A percentile compares a stretch with the other conserved stretches of the same genome.
These are phyloP conservation scores for Phthorimaea operculella DNA, from an alignment of 1,140 invertebrate species.

Conservation along the genomic window DNA sequence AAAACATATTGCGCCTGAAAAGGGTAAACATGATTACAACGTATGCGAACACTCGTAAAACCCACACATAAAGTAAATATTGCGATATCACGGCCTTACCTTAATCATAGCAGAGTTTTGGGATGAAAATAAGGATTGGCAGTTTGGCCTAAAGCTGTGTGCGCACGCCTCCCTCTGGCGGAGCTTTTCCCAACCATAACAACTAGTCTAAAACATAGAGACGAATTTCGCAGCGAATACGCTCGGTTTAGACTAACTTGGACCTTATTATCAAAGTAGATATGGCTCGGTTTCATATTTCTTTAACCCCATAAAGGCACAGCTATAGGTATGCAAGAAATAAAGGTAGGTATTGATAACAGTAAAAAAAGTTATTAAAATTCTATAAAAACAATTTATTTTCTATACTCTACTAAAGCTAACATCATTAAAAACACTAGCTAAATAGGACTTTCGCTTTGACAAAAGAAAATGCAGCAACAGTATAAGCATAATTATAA, in stretches of 20 bases:
- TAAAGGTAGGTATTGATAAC: constrained; percentile 7
- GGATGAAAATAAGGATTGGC: constrained; percentile 31
- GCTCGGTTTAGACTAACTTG: too few relatives aligned
- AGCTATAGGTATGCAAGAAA: too few relatives aligned
- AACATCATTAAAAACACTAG: constrained; percentile 22
- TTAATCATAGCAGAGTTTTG: constrained; percentile 51
- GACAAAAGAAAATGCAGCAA: constrained; percentile 15
- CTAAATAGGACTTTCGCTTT: constrained; percentile 24
- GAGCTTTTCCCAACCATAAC: constrained; percentile 29
- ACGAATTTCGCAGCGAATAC: too few relatives aligned
- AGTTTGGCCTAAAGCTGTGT: constrained; percentile 23
- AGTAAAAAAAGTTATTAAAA: not conserved
- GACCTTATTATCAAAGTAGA: too few relatives aligned
- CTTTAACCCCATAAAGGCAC: too few relatives aligned
- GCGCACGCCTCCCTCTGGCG: constrained; percentile 34
- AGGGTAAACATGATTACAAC: constrained; percentile 13
- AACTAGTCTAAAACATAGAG: too few relatives aligned
- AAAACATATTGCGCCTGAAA: constrained; percentile 52
- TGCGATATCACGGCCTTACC: constrained; percentile 23
- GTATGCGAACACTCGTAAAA: constrained; percentile 15
- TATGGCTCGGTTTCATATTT: too few relatives aligned
- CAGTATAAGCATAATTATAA: constrained; percentile 10
- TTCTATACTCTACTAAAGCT: constrained; percentile 1
- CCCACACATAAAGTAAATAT: constrained; percentile 10
- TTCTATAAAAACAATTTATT: constrained; percentile 10